These are phyloP conservation scores for Tineola bisselliella DNA, from an alignment of 2,888 invertebrate species.

Conservation along the genomic window DNA sequence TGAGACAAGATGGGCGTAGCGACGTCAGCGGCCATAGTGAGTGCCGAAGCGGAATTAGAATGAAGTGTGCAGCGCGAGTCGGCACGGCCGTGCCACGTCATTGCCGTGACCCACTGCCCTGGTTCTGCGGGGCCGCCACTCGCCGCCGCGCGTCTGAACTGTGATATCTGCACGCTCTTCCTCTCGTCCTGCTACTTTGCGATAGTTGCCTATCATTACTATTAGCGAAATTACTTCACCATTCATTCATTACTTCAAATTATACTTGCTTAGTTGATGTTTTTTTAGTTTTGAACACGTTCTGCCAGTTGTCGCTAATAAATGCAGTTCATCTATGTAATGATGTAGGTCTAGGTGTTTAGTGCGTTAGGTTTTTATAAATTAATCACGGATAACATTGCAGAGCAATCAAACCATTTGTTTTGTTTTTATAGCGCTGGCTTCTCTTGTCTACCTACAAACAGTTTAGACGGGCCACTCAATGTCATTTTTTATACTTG, in stretches of 20 bases:
- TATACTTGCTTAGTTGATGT: not conserved
- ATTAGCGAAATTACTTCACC: not conserved
- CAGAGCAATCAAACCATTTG: not conserved
- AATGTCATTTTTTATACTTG: not conserved
- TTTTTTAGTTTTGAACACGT: not conserved
- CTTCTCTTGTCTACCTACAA: not conserved
- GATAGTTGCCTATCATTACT: not conserved
- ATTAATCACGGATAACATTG: not conserved
- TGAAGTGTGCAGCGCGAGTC: slow-evolving; percentile 44
- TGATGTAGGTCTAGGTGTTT: not conserved
- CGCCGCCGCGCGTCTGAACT: slow-evolving; percentile 28
- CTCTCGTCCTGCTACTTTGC: slow-evolving; percentile 19
- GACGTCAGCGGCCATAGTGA: slow-evolving; percentile 18
- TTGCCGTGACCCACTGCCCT: slow-evolving; percentile 77
- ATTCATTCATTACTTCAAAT: not conserved
- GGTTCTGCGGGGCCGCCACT: slow-evolving; percentile 68
- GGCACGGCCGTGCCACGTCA: slow-evolving; percentile 69
- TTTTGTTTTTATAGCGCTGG: not conserved
- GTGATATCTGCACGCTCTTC: slow-evolving; percentile 61
- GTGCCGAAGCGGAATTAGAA: slow-evolving; percentile 66
- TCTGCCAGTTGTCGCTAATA: not conserved
- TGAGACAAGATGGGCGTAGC: not conserved
- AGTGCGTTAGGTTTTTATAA: not conserved
- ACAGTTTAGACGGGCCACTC: slow-evolving; percentile 1
- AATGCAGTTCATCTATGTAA: not conserved